phyloP scores from a whole-genome alignment of 2,888 invertebrate species.

The Epinotia ramella region DNA sequence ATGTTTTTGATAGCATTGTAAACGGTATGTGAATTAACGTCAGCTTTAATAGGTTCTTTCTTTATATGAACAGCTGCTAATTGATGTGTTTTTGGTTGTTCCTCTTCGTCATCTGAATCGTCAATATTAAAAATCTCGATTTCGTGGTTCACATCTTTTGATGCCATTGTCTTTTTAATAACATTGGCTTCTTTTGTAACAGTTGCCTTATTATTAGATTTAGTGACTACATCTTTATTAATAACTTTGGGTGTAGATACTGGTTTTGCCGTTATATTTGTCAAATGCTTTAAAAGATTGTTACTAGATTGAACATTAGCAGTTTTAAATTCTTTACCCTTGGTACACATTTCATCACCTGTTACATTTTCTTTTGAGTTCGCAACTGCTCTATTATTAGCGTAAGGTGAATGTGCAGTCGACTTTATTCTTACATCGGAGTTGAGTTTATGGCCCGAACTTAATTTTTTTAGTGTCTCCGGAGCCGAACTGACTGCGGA shows the following conservation, averaged over 20 bases:
- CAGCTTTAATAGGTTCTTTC: constrained; percentile 47
- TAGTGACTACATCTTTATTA: constrained; percentile 47
- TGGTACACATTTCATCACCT: constrained; percentile 32
- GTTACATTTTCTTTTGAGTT: constrained; percentile 47
- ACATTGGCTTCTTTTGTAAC: constrained; percentile 50
- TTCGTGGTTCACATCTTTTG: constrained; percentile 60
- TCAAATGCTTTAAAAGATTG: constrained; percentile 65
- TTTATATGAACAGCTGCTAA: constrained; percentile 43
- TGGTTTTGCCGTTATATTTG: constrained; percentile 68
- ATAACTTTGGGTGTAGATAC: constrained; percentile 50
- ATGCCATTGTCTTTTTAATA: constrained; percentile 51
- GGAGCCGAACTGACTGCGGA: neutral
- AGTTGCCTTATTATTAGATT: constrained; percentile 44
- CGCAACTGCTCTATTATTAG: constrained; percentile 12
- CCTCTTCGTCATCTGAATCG: constrained; percentile 73
- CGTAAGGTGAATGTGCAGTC: neutral
- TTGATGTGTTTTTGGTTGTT: constrained; percentile 40
- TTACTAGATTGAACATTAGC: constrained; percentile 55
- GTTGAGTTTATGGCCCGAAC: constrained; percentile 34
- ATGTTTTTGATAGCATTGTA: constrained; percentile 58
- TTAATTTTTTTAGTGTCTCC: constrained; percentile 1
- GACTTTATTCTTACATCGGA: constrained; percentile 33
- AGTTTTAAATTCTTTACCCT: constrained; percentile 47
- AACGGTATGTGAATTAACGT: constrained; percentile 16
- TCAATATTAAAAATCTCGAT: constrained; percentile 77